Base-by-base conservation (phyloP, 2,888 invertebrate genomes). In the Cybosia mesomella region DNA sequence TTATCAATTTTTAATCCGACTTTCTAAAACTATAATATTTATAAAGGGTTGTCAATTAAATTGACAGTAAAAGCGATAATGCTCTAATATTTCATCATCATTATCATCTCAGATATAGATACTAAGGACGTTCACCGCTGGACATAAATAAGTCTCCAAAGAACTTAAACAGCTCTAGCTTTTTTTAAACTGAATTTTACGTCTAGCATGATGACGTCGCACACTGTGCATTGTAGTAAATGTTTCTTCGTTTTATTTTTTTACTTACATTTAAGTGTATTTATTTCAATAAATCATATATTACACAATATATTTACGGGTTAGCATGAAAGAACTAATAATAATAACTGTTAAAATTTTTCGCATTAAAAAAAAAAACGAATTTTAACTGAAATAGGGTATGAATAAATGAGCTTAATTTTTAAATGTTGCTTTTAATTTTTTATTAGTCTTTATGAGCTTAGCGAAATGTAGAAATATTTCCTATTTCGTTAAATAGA, bases 391-490 rank as follows among this genome's bases (percentile, higher is more conserved):
- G 71, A 71, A 71, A 4, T 39, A 58, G 69, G 58, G 43, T 64
- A 71, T 71, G 77, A 77, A 28, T 64, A 18, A 24, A 55, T 24
- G 36, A 55, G 13, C 18, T 55, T 55, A 36, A 11, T 24, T 64
- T 55, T 39, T 18, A n/a, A 43, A n/a, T n/a, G 2, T 39, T 36
- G n/a, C 54, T 24, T 39, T 54, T 54, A 54, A n/a, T 49, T 54
- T 32, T 34, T 39, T 24, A 79, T 66, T 74, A 85, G 80, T 83
- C 81, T 83, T 85, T 78, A 78, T 75, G 84, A 88, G 83, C 82
- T 85, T 85, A 88, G 86, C 85, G 84, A 88, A 84, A 86, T 75
- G 83, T 88, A 87, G 82, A 88, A 86, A 86, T 67, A 66, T 83
- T 66, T 57, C 72, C 67, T 81, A 79, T 83, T 81, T 85, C 77